Evolutionary conservation across 2,888 invertebrate genomes (phyloP).

Genomic region (Melanostoma scalare): DNA sequence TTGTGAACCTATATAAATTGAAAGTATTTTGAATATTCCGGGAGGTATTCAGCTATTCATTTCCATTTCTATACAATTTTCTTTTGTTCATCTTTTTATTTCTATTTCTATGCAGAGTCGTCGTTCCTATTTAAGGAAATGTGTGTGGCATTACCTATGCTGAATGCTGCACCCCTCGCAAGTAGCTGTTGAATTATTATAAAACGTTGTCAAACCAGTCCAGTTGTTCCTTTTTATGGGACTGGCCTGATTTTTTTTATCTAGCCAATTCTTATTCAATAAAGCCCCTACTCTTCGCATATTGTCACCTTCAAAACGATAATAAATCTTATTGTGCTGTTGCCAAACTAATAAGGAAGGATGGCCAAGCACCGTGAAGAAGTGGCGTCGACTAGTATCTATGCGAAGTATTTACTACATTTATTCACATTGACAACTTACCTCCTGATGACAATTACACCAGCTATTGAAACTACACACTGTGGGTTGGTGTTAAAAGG

Average conservation of each 20-base stretch:
- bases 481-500: slow-evolving; percentile 8
- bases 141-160: slow-evolving; percentile 25
- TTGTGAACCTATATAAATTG: too few relatives aligned
- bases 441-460: too few relatives aligned
- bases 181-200: slow-evolving; percentile 20
- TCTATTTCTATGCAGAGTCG: slow-evolving; percentile 19
- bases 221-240: slow-evolving; percentile 62
- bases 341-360: slow-evolving; percentile 53
- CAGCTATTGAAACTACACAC: too few relatives aligned
- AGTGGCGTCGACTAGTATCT: slow-evolving; percentile 23
- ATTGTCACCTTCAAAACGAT: slow-evolving; percentile 9
- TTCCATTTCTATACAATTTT: not conserved
- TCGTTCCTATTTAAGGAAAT: not conserved
- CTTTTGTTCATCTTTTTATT: slow-evolving; percentile 12
- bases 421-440: too few relatives aligned
- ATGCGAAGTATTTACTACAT: slow-evolving; percentile 5
- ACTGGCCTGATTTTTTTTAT: slow-evolving; percentile 61
- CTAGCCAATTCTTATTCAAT: slow-evolving; percentile 33
- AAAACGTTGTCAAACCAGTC: slow-evolving; percentile 43
- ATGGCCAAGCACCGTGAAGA: slow-evolving; percentile 29
- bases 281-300: not conserved
- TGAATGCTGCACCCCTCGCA: slow-evolving; percentile 40
- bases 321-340: slow-evolving; percentile 33
- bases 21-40: too few relatives aligned
- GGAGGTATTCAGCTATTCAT: not conserved